Evolutionary conservation across 2,888 invertebrate species (phyloP), one percentile per base, ranked within the genome.

Genomic region (Ceriagrion tenellum): DNA sequence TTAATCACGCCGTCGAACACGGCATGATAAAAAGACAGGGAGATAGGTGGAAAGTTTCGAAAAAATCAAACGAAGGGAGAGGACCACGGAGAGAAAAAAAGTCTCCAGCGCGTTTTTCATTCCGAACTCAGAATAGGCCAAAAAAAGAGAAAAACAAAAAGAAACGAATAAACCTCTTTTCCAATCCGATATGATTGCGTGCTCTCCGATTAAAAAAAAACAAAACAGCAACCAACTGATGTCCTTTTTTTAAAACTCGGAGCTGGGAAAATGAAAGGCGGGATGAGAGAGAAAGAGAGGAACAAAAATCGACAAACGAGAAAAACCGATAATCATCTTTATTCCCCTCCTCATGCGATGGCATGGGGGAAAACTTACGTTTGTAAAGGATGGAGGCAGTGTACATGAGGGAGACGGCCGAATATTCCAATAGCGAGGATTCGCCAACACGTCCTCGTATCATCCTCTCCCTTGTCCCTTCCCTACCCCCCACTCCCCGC

Each of bases 271-370:
- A 81, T 81, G 81, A 81, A 59, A 69, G 63, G 59, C 40, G 63
- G 40, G 30, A 4, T 18, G 26, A 0, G 91, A 35, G 91, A 56
- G 63, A 59, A 20, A 59, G 20, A 91, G 20, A 59, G 20, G 13
- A 20, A 20, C 55, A 55, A 55, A 89, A 81, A 40, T 35, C 93
- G 93, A 47, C 93, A 69, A 69, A 93, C 69, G 93, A 93, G 93
- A 93, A 93, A 91, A 93, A 93, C 93, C 93, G 69, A 93, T 93
- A 93, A 93, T 93, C 93, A 93, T 93, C 93, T 93, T 93, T 93
- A 93, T 93, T 93, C 93, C 91, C 91, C 63, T 91, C 63, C 91
- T 91, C 69, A 69, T 69, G 35, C 26, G 47, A 47, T 55, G 89
- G 55, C 12, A 89, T 47, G 55, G n/a, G n/a, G 69, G 69, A 47